phyloP scores from a whole-genome alignment of 2,888 invertebrate species.

The Ornithoptera priamus region DNA sequence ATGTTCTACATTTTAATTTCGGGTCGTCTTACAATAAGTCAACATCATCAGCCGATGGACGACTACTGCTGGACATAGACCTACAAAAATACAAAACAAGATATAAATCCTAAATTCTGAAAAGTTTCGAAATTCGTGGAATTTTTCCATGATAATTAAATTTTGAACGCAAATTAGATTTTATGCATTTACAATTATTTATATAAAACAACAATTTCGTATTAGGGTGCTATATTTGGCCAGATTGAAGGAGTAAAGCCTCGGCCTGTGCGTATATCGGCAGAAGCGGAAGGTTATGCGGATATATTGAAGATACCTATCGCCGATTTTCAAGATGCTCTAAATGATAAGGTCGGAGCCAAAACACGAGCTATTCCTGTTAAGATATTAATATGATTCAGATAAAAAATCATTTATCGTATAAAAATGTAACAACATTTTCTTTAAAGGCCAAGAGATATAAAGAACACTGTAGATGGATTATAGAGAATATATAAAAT shows the following conservation, averaged over 20 bases:
- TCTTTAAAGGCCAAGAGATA: no score
- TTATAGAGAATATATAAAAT: no score
- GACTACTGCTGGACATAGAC: no score
- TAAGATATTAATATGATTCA: no score
- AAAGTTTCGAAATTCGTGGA: not conserved
- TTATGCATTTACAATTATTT: not conserved
- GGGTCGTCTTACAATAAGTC: no score
- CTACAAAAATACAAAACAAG: no score
- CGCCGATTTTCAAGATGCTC: conserved; percentile 37
- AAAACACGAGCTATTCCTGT: not conserved
- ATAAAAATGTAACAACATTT: no score
- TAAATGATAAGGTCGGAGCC: conserved; percentile 35
- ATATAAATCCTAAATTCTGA: not conserved
- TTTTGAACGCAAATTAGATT: not conserved
- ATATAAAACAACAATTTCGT: not conserved
- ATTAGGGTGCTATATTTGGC: conserved; percentile 41
- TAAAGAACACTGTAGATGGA: no score
- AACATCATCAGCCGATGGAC: no score
- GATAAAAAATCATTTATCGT: no score
- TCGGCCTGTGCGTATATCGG: conserved; percentile 37
- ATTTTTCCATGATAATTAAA: not conserved
- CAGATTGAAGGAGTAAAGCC: conserved; percentile 36
- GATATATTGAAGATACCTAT: conserved; percentile 39
- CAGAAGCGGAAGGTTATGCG: conserved; percentile 36
- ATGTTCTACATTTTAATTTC: no score